Conservation (phyloP, 2,797 vertebrate genomes). For the Gadopsis bispinosus region DNA sequence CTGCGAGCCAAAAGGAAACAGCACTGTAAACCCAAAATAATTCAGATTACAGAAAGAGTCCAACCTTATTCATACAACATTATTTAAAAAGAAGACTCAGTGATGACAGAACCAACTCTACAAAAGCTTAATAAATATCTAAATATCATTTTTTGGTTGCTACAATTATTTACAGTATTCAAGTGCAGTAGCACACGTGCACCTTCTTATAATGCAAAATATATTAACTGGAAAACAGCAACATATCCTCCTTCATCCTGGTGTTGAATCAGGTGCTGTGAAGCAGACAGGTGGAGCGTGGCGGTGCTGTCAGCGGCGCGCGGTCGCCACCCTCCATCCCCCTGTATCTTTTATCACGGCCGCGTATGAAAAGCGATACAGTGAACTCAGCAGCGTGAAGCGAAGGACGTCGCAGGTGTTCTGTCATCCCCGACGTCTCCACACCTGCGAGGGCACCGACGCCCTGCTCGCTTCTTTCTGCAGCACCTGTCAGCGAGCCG, state of each 20-base stretch:
- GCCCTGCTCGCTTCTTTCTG: slow-evolving; percentile 35
- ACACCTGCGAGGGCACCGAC: slow-evolving; percentile 64
- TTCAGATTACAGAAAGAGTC: neutral
- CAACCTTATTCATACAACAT: no score
- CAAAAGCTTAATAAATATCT: no score
- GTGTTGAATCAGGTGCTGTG: slow-evolving; percentile 2
- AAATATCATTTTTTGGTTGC: no score
- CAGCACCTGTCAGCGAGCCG: slow-evolving; percentile 54
- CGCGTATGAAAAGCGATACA: slow-evolving; percentile 60
- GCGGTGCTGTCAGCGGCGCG: slow-evolving; percentile 30
- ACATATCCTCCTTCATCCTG: neutral
- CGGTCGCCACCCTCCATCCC: neutral
- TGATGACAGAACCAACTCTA: no score
- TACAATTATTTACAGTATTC: neutral
- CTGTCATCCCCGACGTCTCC: slow-evolving; percentile 59
- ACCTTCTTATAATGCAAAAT: neutral
- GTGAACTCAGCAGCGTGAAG: slow-evolving; percentile 47
- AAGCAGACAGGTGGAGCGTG: slow-evolving; percentile 47
- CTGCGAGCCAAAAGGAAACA: neutral
- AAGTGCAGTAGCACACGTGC: neutral
- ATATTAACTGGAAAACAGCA: neutral
- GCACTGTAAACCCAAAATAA: neutral
- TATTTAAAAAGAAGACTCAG: no score
- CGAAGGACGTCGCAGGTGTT: slow-evolving; percentile 56
- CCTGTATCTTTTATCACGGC: slow-evolving; percentile 42